A percentile compares a stretch with the other conserved stretches of the same genome.
These are phyloP conservation scores for Diarsia dahlii DNA, from an alignment of 2,888 invertebrate genomes.

Conservation along the genomic window DNA sequence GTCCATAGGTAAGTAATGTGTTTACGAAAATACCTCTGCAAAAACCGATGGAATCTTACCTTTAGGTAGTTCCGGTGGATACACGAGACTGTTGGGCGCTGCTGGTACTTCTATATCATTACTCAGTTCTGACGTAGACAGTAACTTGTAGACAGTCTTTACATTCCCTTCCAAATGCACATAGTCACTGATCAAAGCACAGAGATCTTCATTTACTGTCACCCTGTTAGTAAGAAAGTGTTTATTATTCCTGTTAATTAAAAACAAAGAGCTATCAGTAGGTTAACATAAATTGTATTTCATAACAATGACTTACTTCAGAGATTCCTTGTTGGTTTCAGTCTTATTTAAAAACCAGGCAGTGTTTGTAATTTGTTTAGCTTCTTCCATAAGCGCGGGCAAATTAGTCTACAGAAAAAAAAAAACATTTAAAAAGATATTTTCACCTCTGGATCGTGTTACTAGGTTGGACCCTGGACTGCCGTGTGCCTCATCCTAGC, in stretches of 20 bases:
- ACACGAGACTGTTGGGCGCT: conserved; percentile 78
- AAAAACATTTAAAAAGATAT: background rate
- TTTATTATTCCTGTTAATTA: conserved; percentile 4
- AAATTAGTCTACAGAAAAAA: conserved; percentile 77
- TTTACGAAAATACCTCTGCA: background rate
- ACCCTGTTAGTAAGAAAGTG: conserved; percentile 75
- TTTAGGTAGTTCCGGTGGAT: conserved; percentile 82
- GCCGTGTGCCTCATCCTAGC: too few species aligned
- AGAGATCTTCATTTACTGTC: conserved; percentile 81
- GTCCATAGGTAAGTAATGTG: background rate
- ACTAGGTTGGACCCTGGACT: too few species aligned
- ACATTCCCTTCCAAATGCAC: conserved; percentile 83
- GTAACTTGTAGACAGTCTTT: conserved; percentile 77
- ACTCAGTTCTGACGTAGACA: conserved; percentile 77
- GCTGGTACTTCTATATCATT: conserved; percentile 83
- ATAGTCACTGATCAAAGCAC: conserved; percentile 81
- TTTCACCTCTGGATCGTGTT: too few species aligned
- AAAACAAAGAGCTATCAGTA: background rate
- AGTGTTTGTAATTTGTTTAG: conserved; percentile 75
- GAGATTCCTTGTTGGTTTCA: conserved; percentile 69
- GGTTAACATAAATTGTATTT: background rate
- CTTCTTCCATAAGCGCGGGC: conserved; percentile 77
- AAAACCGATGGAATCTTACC: conserved; percentile 69
- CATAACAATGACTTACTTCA: conserved; percentile 77
- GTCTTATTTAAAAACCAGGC: conserved; percentile 84